Conservation (phyloP, 2,888 invertebrate genomes). For the Cheiracanthium punctorium region DNA sequence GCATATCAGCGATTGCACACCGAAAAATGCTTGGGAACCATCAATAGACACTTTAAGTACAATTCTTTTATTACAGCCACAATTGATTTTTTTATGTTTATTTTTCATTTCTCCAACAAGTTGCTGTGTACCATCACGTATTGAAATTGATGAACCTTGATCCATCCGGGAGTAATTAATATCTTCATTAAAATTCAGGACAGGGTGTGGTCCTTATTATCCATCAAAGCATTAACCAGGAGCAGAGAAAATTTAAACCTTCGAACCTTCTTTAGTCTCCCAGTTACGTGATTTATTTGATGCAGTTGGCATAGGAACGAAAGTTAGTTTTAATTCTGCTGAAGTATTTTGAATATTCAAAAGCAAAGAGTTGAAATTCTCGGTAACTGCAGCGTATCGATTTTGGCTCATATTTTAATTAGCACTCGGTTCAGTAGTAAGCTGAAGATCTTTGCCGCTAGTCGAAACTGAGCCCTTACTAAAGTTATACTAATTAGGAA, state of each 20-base stretch:
- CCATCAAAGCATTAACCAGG: conserved; percentile 41
- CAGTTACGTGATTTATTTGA: conserved; percentile 27
- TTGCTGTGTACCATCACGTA: conserved; percentile 22
- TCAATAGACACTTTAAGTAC: no score
- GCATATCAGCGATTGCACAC: no score
- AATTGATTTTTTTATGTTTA: no score
- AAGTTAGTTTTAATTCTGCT: conserved; percentile 20
- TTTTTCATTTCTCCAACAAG: no score
- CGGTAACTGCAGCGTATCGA: not conserved
- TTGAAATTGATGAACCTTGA: conserved; percentile 26
- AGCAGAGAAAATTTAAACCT: not conserved
- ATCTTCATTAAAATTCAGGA: conserved; percentile 26
- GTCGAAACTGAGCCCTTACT: no score
- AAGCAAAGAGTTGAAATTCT: not conserved
- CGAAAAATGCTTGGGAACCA: no score
- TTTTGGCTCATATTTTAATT: not conserved
- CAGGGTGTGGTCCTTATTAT: conserved; percentile 49
- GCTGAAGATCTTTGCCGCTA: no score
- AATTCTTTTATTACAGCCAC: no score
- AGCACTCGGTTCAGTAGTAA: not conserved
- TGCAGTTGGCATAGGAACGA: not conserved
- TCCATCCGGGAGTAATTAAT: conserved; percentile 16
- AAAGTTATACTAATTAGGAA: no score
- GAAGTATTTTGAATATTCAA: conserved; percentile 11
- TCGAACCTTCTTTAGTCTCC: conserved; percentile 14